Conservation (phyloP, 1,140 invertebrate species). For the Trialeurodes vaporariorum region DNA sequence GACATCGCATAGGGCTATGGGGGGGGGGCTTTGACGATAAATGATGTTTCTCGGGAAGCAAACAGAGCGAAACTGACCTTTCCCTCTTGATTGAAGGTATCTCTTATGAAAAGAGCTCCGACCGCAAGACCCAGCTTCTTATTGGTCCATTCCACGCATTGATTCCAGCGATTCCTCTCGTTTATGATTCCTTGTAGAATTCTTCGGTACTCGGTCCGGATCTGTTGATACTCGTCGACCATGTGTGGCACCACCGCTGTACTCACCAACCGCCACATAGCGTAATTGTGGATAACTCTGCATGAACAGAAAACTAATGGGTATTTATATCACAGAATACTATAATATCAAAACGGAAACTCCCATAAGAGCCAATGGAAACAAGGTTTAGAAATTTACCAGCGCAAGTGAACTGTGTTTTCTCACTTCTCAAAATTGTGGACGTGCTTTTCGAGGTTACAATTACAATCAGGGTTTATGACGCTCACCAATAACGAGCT, state of each 20-base stretch:
- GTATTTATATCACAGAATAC: too few relatives aligned
- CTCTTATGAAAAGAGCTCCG: slow-evolving; percentile 64
- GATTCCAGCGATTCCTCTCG: slow-evolving; percentile 63
- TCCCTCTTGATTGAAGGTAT: slow-evolving; percentile 73
- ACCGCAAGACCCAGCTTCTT: slow-evolving; percentile 74
- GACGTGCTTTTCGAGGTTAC: too few relatives aligned
- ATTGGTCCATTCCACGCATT: slow-evolving; percentile 76
- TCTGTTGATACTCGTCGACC: slow-evolving; percentile 66
- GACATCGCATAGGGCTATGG: not conserved
- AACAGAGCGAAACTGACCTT: slow-evolving; percentile 41
- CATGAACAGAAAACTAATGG: too few relatives aligned
- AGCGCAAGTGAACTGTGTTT: too few relatives aligned
- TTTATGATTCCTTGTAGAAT: slow-evolving; percentile 66
- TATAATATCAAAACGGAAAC: too few relatives aligned
- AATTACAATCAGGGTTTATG: too few relatives aligned
- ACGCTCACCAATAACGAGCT: too few relatives aligned
- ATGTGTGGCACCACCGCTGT: slow-evolving; percentile 61
- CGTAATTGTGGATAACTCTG: slow-evolving; percentile 70
- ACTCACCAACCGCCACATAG: slow-evolving; percentile 69
- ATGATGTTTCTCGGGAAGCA: not conserved
- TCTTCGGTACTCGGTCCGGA: slow-evolving; percentile 63
- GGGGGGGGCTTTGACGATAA: not conserved
- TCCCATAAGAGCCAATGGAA: too few relatives aligned
- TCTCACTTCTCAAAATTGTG: too few relatives aligned
- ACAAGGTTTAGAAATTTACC: too few relatives aligned